Percentiles rank a stretch among this genome's conserved stretches.
phyloP scores from a whole-genome alignment of 64 coral and sea anemone species.

The Dendronephthya gigantea region DNA sequence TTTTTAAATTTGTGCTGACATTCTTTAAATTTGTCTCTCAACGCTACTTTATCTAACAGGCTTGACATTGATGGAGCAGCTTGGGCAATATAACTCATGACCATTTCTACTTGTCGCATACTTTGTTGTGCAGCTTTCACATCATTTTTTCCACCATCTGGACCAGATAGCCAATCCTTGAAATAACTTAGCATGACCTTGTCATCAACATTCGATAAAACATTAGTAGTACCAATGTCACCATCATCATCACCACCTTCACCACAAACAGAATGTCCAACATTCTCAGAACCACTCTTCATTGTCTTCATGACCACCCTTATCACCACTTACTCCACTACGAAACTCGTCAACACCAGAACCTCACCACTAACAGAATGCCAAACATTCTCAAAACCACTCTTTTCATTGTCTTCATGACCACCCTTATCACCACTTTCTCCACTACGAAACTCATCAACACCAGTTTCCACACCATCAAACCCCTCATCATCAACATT shows the following conservation, averaged over 20 bases:
- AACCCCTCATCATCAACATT: not conserved
- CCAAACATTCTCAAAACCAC: too few species aligned
- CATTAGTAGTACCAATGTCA: not conserved
- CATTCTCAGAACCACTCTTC: too few species aligned
- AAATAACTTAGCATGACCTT: not conserved
- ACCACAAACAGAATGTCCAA: not conserved
- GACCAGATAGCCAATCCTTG: not conserved
- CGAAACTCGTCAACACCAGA: too few species aligned
- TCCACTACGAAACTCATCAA: too few species aligned
- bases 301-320: too few species aligned
- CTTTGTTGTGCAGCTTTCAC: not conserved
- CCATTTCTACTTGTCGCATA: not conserved
- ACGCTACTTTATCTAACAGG: not conserved
- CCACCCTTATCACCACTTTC: too few species aligned
- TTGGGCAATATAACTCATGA: not conserved
- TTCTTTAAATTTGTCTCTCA: not conserved
- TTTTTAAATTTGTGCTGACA: not conserved
- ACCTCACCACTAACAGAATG: too few species aligned
- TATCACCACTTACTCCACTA: too few species aligned
- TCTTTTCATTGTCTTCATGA: too few species aligned
- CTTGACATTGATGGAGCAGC: not conserved
- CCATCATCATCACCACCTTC: not conserved
- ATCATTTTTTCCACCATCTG: not conserved
- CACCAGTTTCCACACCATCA: too few species aligned
- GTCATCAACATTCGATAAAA: not conserved